Base-by-base conservation (phyloP, 1,140 invertebrate genomes). In the Goniozus legneri region DNA sequence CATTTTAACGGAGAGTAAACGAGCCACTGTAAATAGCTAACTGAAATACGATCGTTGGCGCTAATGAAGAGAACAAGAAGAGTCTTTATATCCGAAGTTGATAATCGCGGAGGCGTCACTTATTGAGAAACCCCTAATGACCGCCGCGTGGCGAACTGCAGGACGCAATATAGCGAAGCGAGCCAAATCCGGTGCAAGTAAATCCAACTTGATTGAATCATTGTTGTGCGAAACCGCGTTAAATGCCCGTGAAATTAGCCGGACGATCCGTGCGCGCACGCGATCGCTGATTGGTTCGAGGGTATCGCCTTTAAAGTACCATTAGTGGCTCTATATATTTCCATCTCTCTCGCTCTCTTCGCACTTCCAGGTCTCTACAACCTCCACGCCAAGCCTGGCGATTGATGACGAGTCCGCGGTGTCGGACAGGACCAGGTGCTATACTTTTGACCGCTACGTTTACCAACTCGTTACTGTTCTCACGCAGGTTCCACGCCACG, bases 171-270 rank as follows among this genome's bases (percentile, higher is more conserved):
- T n/a, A n/a, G n/a, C n/a, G n/a, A n/a, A n/a, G n/a, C n/a, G n/a
- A 47, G 47, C 40, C 55, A 51, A 58, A 52, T 56, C 46, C 41
- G 47, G 44, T 14, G 39, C 40, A 60, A 62, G 60, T 64, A 66
- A 71, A 67, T 69, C 60, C 61, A 50, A 46, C 50, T 62, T 69
- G 69, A 74, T 73, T 73, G 50, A 71, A 70, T 72, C 68, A 69
- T 71, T 65, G 62, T 71, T 60, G 45, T 54, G 40, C 61, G 42
- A 60, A 61, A 53, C 60, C 50, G 66, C 60, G 68, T 72, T 73
- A 74, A 73, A 73, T 67, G 68, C 56, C 67, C 71, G 68, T 74
- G 71, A 75, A 75, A 75, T 75, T 72, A 75, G 68, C 54, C 52
- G 54, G 30, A 32, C 50, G 48, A 61, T 62, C 55, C 38, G 42